Percentiles rank a stretch among this genome's conserved stretches.
Evolutionary conservation across 1,140 invertebrate species (phyloP).

Genomic region (Grapholita molesta): DNA sequence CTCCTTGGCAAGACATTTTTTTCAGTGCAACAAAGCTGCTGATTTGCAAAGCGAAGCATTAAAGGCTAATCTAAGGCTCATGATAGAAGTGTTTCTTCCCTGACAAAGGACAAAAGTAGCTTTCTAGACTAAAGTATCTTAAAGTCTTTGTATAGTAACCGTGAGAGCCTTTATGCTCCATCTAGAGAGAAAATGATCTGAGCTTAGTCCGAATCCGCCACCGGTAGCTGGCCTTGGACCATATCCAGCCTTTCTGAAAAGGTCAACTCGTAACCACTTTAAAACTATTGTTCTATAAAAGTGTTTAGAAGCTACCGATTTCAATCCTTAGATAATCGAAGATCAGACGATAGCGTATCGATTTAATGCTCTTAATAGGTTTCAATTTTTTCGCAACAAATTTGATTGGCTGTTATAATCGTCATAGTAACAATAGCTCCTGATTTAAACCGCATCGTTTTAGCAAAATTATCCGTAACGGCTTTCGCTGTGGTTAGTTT

Average conservation of each 20-base stretch:
- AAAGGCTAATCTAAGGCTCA: no score
- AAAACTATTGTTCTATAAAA: slow-evolving; percentile 13
- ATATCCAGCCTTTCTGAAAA: slow-evolving; percentile 64
- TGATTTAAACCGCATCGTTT: not conserved
- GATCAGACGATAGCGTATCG: slow-evolving; percentile 1
- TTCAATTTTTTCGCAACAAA: not conserved
- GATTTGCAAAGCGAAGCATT: no score
- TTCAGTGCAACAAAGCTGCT: no score
- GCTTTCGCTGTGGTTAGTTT: no score
- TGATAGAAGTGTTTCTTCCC: no score
- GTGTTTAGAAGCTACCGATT: not conserved
- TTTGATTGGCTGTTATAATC: not conserved
- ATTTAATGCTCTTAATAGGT: not conserved
- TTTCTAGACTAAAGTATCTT: not conserved
- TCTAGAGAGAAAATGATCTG: slow-evolving; percentile 50
- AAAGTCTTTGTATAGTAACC: not conserved
- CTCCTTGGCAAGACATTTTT: no score
- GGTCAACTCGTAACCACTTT: slow-evolving; percentile 65
- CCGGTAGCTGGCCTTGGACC: slow-evolving; percentile 62
- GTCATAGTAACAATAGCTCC: not conserved
- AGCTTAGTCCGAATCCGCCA: slow-evolving; percentile 61
- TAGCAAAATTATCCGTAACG: not conserved
- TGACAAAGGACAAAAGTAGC: no score
- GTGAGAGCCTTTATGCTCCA: slow-evolving; percentile 28
- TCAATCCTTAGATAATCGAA: not conserved